Base-by-base conservation (phyloP, 2,888 invertebrate genomes). In the Torymus aiolomorphi region DNA sequence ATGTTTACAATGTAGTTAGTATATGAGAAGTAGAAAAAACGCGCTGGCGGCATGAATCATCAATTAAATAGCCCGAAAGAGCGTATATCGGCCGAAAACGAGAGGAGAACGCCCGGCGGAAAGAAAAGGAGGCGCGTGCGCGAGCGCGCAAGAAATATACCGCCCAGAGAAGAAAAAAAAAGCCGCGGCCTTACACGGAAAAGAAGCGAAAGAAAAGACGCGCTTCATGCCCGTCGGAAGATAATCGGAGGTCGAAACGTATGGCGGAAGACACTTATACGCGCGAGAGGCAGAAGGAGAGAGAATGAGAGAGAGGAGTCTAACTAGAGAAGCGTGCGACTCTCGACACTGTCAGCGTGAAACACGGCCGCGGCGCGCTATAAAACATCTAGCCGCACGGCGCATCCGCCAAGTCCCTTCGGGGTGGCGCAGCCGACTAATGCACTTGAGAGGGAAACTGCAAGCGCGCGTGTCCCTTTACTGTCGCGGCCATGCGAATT, bases 21-120 rank as follows among this genome's bases (percentile, higher is more conserved):
- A 49, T 57, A 49, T 57, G 59, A n/a, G 31, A 51, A 57, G 71
- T 57, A 61, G 18, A 66, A 31, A 49, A 57, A 51, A 63, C 71
- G 42, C 74, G 77, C 82, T 75, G 78, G 82, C 82, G 75, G 85
- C 84, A 83, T 86, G 86, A 85, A 75, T 81, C 80, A 81, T 81
- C 80, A 75, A 81, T 81, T 80, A 81, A 81, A 78, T 70, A 77
- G 77, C 70, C 56, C 57, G 31, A 13, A 56, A 57, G 77, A 72
- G 56, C 72, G 61, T 57, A 76, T 66, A 57, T 61, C 52, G n/a
- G 16, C 51, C 24, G 49, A 59, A 59, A 65, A 51, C 24, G 65
- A 70, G 65, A 51, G 69, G 16, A 42, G 42, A 42, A 16, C 49
- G 24, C 2, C 66, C 61, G 42, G 18, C 14, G 56, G 51, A 59